phyloP scores from a whole-genome alignment of 2,113 vertebrate genomes.

The Hyperopisus bebe region DNA sequence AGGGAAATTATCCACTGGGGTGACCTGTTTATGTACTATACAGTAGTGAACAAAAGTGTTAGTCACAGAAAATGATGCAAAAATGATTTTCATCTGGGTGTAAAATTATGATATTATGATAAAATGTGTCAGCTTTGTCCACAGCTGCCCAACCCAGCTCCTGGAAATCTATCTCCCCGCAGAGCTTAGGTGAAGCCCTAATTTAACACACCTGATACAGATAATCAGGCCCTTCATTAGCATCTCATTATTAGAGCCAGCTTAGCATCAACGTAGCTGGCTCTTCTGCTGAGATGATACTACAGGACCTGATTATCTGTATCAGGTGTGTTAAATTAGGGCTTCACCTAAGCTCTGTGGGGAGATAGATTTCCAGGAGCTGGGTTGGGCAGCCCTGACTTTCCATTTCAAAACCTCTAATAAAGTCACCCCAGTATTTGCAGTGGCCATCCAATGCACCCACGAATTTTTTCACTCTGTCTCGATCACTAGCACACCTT shows the following conservation, averaged over 20 bases:
- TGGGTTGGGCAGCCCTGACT: too few relatives aligned
- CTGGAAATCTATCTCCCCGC: rapidly evolving
- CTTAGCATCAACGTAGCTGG: too few relatives aligned
- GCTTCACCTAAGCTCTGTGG: too few relatives aligned
- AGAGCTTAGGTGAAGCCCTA: too few relatives aligned
- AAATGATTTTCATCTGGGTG: neutral
- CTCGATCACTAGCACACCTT: neutral
- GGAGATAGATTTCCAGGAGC: too few relatives aligned
- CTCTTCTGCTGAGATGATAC: too few relatives aligned
- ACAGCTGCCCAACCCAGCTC: too few relatives aligned
- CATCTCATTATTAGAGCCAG: too few relatives aligned
- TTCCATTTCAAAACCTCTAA: neutral
- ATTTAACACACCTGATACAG: too few relatives aligned
- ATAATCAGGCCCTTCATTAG: too few relatives aligned
- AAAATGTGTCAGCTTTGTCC: neutral
- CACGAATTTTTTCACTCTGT: neutral
- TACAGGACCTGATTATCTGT: too few relatives aligned
- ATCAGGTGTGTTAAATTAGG: too few relatives aligned
- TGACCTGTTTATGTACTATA: neutral
- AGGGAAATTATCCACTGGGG: neutral
- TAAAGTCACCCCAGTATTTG: neutral
- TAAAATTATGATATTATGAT: neutral
- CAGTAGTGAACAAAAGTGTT: neutral
- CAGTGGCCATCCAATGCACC: neutral
- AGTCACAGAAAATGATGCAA: neutral